A percentile compares a stretch with the other conserved stretches of the same genome.
phyloP scores from a whole-genome alignment of 2,888 invertebrate genomes.

The Lissonota sp. region DNA sequence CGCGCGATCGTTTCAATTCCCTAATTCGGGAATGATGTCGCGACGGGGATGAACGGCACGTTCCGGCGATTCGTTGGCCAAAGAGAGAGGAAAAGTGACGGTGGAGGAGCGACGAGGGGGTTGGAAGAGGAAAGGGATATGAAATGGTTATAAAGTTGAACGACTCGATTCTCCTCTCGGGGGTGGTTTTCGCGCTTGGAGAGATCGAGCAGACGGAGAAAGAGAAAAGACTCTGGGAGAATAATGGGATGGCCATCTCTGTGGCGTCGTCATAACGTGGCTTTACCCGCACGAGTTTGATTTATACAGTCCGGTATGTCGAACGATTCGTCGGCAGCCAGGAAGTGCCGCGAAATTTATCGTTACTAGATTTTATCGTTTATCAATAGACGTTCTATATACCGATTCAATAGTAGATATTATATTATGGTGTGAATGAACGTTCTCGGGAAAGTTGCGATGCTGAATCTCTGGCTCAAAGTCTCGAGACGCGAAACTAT shows the following conservation, averaged over 20 bases:
- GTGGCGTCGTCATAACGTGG: constrained; percentile 11
- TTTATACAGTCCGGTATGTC: constrained; percentile 78
- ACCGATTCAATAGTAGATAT: background rate
- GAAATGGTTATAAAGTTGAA: constrained; percentile 47
- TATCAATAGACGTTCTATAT: constrained; percentile 75
- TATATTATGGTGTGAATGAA: background rate
- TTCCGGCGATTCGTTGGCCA: constrained; percentile 50
- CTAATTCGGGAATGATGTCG: constrained; percentile 69
- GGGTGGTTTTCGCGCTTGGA: constrained; percentile 50
- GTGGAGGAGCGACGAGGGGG: constrained; percentile 10
- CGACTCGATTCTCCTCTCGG: constrained; percentile 67
- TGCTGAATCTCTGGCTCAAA: background rate
- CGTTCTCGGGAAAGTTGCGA: background rate
- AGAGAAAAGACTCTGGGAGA: too few species aligned
- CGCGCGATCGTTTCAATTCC: constrained; percentile 68
- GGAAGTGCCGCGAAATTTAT: constrained; percentile 79
- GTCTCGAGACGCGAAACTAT: background rate
- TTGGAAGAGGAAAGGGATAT: background rate
- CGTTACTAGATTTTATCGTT: constrained; percentile 79
- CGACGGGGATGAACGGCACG: constrained; percentile 53
- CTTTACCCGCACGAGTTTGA: constrained; percentile 70
- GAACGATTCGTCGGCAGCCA: constrained; percentile 76
- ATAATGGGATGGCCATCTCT: too few species aligned
- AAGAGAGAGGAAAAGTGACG: constrained; percentile 41
- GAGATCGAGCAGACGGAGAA: too few species aligned